Conservation (phyloP, 2,113 vertebrate genomes). For the Eurystomus gularis region DNA sequence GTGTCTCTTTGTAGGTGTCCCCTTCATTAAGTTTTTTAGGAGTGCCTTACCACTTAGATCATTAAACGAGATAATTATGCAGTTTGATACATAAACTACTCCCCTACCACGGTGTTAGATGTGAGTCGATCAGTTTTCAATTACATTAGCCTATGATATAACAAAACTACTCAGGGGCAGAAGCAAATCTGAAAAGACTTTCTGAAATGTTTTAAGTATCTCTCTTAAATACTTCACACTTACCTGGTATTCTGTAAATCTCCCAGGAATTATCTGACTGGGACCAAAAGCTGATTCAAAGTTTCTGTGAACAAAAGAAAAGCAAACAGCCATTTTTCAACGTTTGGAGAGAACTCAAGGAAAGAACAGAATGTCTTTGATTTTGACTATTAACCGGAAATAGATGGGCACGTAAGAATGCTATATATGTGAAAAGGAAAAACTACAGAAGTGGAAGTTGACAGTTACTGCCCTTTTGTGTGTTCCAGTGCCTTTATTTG, state of each 20-base stretch:
- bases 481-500: neutral
- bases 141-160: neutral
- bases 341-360: neutral
- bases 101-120: too few species aligned
- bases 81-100: too few species aligned
- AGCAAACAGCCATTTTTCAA: neutral
- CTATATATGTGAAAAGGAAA: neutral
- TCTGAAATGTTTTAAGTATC: neutral
- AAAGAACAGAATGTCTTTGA: neutral
- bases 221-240: neutral
- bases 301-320: neutral
- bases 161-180: neutral
- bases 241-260: too few species aligned
- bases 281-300: conserved; percentile 14
- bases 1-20: neutral
- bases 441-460: neutral
- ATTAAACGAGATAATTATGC: too few species aligned
- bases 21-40: neutral
- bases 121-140: too few species aligned
- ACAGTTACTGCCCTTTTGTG: neutral
- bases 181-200: conserved; percentile 8
- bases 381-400: conserved; percentile 1
- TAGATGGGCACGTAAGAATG: neutral
- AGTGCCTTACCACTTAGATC: neutral
- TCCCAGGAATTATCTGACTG: too few species aligned